Percentiles rank a stretch among this genome's conserved stretches.
phyloP scores from a whole-genome alignment of 2,113 vertebrate genomes.

The Camelus bactrianus region DNA sequence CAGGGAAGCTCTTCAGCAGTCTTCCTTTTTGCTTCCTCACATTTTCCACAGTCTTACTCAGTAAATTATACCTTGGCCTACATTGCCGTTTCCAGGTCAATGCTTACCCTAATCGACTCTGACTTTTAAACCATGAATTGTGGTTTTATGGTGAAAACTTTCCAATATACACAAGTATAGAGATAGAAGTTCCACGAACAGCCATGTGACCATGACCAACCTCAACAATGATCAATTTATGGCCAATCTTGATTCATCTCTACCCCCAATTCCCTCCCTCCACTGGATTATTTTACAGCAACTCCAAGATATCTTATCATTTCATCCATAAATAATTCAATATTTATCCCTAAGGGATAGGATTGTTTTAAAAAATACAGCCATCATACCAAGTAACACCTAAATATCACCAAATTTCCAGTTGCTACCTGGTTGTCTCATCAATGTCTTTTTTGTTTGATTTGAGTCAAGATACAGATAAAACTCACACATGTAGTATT shows the following conservation, averaged over 20 bases:
- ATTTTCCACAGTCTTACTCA: not conserved
- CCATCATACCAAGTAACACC: not conserved
- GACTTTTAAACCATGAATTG: not conserved
- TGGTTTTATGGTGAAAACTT: not conserved
- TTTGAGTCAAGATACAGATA: conserved; percentile 4
- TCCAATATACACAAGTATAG: not conserved
- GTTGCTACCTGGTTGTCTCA: not conserved
- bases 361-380: not conserved
- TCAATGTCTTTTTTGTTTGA: not conserved
- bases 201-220: not conserved
- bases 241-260: not conserved
- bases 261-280: not conserved
- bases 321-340: not conserved
- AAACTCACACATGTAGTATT: not conserved
- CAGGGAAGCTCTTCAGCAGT: not conserved
- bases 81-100: not conserved
- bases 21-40: not conserved
- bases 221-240: not conserved
- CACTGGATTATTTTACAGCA: not conserved
- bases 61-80: not conserved
- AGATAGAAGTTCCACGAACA: not conserved
- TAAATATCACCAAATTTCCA: conserved; percentile 5
- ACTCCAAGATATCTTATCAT: not conserved
- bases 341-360: not conserved
- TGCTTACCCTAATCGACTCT: not conserved